These are phyloP conservation scores for Atractosteus spatula DNA, from an alignment of 2,113 vertebrate genomes.

Conservation along the genomic window DNA sequence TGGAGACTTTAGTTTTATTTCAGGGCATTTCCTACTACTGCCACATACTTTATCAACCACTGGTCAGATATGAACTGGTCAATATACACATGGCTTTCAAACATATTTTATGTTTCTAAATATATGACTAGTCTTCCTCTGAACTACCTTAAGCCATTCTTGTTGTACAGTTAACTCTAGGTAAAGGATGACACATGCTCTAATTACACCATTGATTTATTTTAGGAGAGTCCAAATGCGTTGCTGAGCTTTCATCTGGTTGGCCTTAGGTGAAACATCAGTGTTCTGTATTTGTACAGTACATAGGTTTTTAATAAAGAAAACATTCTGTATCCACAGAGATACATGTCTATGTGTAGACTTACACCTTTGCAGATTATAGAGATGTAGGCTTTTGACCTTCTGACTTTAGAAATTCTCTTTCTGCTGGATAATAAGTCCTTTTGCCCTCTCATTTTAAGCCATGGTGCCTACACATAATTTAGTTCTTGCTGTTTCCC, in stretches of 20 bases:
- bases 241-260: too few species aligned
- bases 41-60: neutral
- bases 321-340: too few species aligned
- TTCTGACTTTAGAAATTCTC: neutral
- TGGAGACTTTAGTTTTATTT: slow-evolving; percentile 17
- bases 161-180: too few species aligned
- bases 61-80: neutral
- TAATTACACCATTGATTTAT: too few species aligned
- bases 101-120: neutral
- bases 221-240: too few species aligned
- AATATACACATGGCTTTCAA: neutral
- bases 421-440: neutral
- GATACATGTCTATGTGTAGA: too few species aligned
- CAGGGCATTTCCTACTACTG: slow-evolving; percentile 17
- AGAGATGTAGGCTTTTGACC: neutral
- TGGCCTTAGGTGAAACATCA: too few species aligned
- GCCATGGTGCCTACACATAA: neutral
- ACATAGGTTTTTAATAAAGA: too few species aligned
- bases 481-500: slow-evolving; percentile 5
- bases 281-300: too few species aligned
- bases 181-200: too few species aligned
- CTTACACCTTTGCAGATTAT: too few species aligned
- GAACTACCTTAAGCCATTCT: too few species aligned
- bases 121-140: neutral
- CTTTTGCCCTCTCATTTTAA: neutral